Percentiles rank a stretch among this genome's conserved stretches.
Evolutionary conservation across 1,140 invertebrate species (phyloP).

Genomic region (Macrobrachium nipponense): DNA sequence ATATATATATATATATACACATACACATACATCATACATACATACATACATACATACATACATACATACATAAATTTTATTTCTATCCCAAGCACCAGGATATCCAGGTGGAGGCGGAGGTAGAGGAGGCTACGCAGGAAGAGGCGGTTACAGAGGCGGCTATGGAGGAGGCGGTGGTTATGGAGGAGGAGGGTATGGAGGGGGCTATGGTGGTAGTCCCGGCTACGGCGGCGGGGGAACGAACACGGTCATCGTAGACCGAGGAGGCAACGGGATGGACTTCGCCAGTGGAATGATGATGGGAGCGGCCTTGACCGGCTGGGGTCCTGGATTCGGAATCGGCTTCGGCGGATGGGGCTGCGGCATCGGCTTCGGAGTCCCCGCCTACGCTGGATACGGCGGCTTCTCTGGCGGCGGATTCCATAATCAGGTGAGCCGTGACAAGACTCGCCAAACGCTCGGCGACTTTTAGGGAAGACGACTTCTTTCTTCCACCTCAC

Average conservation of each 20-base stretch:
- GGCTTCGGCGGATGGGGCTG: slow-evolving; percentile 25
- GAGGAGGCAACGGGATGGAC: slow-evolving; percentile 28
- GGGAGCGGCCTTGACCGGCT: slow-evolving; percentile 29
- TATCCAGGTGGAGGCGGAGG: background rate
- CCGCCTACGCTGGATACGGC: slow-evolving; percentile 13
- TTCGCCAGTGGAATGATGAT: slow-evolving; percentile 46
- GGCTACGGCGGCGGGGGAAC: slow-evolving; percentile 11
- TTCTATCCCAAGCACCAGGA: background rate
- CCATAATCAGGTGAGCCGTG: slow-evolving; percentile 31
- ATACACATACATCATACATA: too few relatives aligned
- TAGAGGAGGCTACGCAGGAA: slow-evolving; percentile 4
- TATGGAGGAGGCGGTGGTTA: slow-evolving; percentile 21
- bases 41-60: too few relatives aligned
- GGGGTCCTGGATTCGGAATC: slow-evolving; percentile 32
- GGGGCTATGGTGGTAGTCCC: background rate
- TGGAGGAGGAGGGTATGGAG: slow-evolving; percentile 11
- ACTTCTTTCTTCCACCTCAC: too few relatives aligned
- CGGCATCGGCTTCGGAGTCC: slow-evolving; percentile 18
- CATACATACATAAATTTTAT: too few relatives aligned
- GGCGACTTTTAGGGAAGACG: too few relatives aligned
- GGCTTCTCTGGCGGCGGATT: slow-evolving; percentile 20
- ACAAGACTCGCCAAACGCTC: background rate
- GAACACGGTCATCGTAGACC: slow-evolving; percentile 37
- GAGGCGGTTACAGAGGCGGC: background rate
- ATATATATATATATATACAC: too few relatives aligned